A percentile compares a stretch with the other conserved stretches of the same genome.
These are phyloP conservation scores for Linepithema humile DNA, from an alignment of 1,140 invertebrate species.

Conservation along the genomic window DNA sequence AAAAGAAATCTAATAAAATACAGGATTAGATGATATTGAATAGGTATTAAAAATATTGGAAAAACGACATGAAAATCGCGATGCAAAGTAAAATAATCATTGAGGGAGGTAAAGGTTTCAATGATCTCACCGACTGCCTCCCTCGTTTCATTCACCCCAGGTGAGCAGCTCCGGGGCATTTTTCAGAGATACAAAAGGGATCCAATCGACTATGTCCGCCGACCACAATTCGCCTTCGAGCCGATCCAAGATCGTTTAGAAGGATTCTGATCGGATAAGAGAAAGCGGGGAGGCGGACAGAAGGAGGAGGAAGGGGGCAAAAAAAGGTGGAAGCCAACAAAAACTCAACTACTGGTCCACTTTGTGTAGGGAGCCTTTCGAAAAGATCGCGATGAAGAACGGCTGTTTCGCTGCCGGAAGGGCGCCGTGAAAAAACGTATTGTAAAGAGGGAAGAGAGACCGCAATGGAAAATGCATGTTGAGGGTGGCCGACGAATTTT, in stretches of 20 bases:
- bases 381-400: conserved; percentile 63
- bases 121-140: background rate
- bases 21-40: background rate
- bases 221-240: conserved; percentile 28
- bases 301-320: conserved; percentile 22
- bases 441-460: conserved; percentile 43
- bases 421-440: conserved; percentile 50
- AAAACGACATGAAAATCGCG: background rate
- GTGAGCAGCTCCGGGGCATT: background rate
- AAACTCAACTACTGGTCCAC: conserved; percentile 71
- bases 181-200: conserved; percentile 52
- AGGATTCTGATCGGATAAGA: conserved; percentile 62
- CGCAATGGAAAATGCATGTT: conserved; percentile 60
- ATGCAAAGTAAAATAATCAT: background rate
- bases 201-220: conserved; percentile 50
- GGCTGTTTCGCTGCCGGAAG: conserved; percentile 61
- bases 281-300: background rate
- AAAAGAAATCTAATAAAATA: background rate
- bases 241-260: conserved; percentile 63
- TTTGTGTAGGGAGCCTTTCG: conserved; percentile 66
- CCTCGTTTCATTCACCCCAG: conserved; percentile 5
- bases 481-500: conserved; percentile 8
- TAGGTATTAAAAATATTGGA: background rate
- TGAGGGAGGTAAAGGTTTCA: background rate
- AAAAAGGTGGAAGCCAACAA: conserved; percentile 64